Percentiles rank a stretch among this genome's conserved stretches.
Evolutionary conservation across 1,140 invertebrate species (phyloP).

Genomic region (Trigoniulus corallinus): DNA sequence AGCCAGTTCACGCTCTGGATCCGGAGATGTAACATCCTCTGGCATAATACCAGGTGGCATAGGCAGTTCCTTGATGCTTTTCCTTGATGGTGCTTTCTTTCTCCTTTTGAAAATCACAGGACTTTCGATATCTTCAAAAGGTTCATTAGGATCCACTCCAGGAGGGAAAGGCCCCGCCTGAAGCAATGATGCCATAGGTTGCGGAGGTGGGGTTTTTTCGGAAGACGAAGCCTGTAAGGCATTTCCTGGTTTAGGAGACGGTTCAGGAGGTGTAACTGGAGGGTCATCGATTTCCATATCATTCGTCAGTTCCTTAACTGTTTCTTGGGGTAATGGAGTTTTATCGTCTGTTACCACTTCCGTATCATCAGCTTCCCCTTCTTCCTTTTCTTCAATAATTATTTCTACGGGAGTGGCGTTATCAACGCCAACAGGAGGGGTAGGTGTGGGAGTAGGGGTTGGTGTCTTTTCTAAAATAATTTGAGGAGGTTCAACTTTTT

Average conservation of each 20-base stretch:
- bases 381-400: background rate
- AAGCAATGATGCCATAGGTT: conserved; percentile 38
- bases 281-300: background rate
- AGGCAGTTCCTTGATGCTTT: conserved; percentile 55
- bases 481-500: no score
- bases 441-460: no score
- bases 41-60: conserved; percentile 56
- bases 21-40: conserved; percentile 15
- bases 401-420: background rate
- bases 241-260: no score
- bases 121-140: background rate
- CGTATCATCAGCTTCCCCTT: background rate
- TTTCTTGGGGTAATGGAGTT: background rate
- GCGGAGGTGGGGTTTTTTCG: conserved; percentile 6
- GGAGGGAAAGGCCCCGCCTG: conserved; percentile 71
- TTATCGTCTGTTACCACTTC: background rate
- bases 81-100: background rate
- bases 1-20: conserved; percentile 4
- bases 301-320: background rate
- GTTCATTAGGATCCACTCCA: conserved; percentile 53
- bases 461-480: no score
- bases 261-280: background rate
- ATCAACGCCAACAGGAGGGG: no score
- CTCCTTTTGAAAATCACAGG: background rate
- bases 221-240: background rate